phyloP scores from a whole-genome alignment of 2,113 vertebrate species.

The Physeter macrocephalus region DNA sequence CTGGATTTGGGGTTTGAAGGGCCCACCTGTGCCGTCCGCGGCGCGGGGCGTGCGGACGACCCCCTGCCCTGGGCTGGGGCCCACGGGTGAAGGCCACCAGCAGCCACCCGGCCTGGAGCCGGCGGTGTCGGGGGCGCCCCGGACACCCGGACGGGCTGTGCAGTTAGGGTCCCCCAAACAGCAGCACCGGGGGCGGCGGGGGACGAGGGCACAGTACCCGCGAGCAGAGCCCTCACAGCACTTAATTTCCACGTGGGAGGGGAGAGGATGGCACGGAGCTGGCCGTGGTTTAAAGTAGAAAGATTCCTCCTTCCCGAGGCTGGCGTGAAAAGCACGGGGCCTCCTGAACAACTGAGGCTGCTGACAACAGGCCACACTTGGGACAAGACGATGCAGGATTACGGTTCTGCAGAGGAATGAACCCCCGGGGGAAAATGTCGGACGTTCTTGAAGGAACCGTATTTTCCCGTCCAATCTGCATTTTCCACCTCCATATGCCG shows the following conservation, averaged over 20 bases:
- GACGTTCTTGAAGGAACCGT: neutral
- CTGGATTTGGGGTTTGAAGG: fast-evolving
- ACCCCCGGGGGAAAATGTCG: fast-evolving
- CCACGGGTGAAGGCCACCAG: neutral
- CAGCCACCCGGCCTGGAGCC: neutral
- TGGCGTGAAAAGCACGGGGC: fast-evolving
- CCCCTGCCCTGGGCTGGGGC: neutral
- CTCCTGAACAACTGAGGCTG: fast-evolving
- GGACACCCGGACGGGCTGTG: too few species aligned
- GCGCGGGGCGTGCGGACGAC: fast-evolving
- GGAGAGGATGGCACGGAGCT: fast-evolving
- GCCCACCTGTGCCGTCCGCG: fast-evolving
- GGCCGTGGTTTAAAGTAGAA: fast-evolving
- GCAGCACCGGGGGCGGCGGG: fast-evolving
- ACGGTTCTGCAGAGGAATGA: neutral
- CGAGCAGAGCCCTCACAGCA: fast-evolving
- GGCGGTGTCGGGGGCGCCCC: fast-evolving
- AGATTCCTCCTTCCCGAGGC: neutral
- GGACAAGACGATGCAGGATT: fast-evolving
- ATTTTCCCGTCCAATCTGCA: neutral
- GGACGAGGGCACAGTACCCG: fast-evolving
- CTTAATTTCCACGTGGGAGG: fast-evolving
- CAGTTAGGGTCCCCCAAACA: neutral
- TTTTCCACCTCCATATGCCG: neutral
- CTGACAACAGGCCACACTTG: fast-evolving